Evolutionary conservation across 2,888 invertebrate species (phyloP), one percentile per base, ranked within the genome.

Genomic region (Philaethria dido): DNA sequence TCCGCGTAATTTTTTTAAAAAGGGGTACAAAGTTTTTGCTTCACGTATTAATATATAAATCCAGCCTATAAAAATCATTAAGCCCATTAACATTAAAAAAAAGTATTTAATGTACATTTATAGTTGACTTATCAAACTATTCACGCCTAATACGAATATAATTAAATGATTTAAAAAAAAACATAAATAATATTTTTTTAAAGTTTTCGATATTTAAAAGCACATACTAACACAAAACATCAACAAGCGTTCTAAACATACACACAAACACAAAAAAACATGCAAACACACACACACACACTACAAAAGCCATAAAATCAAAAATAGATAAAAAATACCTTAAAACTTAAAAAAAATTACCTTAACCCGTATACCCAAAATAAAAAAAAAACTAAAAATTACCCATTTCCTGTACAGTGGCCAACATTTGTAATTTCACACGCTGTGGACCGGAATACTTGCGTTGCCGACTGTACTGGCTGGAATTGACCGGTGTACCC

Each of bases 341-440:
- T 2, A 8, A 20, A 20, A 9, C 68, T 70, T 18, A 73, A 72
- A 69, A 63, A 63, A 68, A 69, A 42, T 18, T n/a, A 20, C 64
- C 55, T 55, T 16, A 55, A 64, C 33, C 55, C 55, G 11, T 59
- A 16, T 5, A 69, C 55, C 66, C 45, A 69, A 74, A 72, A 80
- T n/a, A 25, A 74, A 66, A 73, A 71, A 63, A 68, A 72, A 77
- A 77, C n/a, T 72, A 68, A 68, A 78, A 93, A 90, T 94, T 94
- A 96, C 96, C 96, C 91, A 95, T 93, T 93, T 96, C 96, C 84
- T 96, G 96, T 42, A 96, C 96, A 63, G 96, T 96, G 54, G 96
- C 91, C 75, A 93, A 75, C 75, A 87, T 88, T 78, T 90, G 92
- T 47, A 89, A 78, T 70, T 93, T 92, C 63, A 88, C 84, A 3